A percentile compares a stretch with the other conserved stretches of the same genome.
phyloP scores from a whole-genome alignment of 2,888 invertebrate genomes.

The Drosophila parthenogenetica region DNA sequence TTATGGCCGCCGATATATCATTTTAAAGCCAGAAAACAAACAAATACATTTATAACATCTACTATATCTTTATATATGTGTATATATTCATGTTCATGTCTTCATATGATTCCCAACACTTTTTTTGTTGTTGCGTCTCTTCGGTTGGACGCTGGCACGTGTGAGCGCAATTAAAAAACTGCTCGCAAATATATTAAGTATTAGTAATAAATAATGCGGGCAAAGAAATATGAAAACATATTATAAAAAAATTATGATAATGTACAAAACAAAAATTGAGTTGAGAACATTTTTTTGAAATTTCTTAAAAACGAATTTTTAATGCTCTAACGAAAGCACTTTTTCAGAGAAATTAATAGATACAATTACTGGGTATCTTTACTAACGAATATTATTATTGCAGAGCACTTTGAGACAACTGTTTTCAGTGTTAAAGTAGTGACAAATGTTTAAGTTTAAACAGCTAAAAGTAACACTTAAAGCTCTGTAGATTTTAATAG shows the following conservation, averaged over 20 bases:
- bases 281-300: not conserved
- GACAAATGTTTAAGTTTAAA: not conserved
- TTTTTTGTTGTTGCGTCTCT: conserved; percentile 19
- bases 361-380: too few relatives aligned
- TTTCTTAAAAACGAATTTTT: not conserved
- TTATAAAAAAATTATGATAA: conserved; percentile 22
- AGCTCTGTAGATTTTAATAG: not conserved
- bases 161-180: conserved; percentile 72
- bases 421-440: too few relatives aligned
- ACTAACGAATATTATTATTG: too few relatives aligned
- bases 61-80: not conserved
- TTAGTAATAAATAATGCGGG: conserved; percentile 73
- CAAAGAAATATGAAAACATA: conserved; percentile 38
- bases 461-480: too few relatives aligned
- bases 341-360: too few relatives aligned
- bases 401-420: too few relatives aligned
- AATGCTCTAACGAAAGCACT: not conserved
- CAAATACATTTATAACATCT: conserved; percentile 16
- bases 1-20: conserved; percentile 74
- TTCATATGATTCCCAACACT: conserved; percentile 20
- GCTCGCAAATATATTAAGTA: conserved; percentile 69
- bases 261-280: conserved; percentile 11
- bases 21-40: conserved; percentile 50
- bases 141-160: conserved; percentile 58
- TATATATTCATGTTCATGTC: conserved; percentile 13